These are phyloP conservation scores for Brienomyrus brachyistius DNA, from an alignment of 2,113 vertebrate genomes.

Conservation along the genomic window DNA sequence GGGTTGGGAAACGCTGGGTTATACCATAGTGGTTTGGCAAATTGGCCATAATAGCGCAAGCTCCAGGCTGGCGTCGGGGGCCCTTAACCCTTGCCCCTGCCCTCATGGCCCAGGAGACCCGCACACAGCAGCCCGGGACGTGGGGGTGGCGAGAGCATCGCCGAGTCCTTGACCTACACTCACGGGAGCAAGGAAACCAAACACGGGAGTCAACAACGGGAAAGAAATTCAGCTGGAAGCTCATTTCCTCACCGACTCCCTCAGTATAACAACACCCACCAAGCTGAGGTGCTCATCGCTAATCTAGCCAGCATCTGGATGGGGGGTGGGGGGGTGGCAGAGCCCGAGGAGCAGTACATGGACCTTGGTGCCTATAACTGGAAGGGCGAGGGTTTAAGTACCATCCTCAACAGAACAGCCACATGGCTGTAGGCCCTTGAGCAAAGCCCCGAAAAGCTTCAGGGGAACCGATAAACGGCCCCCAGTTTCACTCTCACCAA, in stretches of 20 bases:
- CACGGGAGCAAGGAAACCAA: not conserved
- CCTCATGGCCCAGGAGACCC: not conserved
- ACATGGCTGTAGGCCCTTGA: not conserved
- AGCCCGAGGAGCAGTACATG: not conserved
- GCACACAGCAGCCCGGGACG: not conserved
- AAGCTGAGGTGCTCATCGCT: slow-evolving; percentile 32
- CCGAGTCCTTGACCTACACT: not conserved
- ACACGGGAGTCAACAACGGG: not conserved
- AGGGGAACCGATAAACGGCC: not conserved
- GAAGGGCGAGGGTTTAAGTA: not conserved
- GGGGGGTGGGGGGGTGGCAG: not conserved
- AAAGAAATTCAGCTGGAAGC: not conserved
- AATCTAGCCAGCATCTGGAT: slow-evolving; percentile 42
- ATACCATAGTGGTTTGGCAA: not conserved
- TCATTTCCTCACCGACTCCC: slow-evolving; percentile 17
- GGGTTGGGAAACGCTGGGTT: not conserved
- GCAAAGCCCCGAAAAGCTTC: not conserved
- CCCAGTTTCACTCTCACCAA: not conserved
- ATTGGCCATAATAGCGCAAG: not conserved
- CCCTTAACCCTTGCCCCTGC: not conserved
- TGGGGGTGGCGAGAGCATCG: not conserved
- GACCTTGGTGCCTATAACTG: not conserved
- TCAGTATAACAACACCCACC: not conserved
- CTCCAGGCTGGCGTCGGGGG: not conserved
- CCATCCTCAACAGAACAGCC: not conserved